Base-by-base conservation (phyloP, 2,888 invertebrate genomes). In the Drepanosiphum platanoidis region DNA sequence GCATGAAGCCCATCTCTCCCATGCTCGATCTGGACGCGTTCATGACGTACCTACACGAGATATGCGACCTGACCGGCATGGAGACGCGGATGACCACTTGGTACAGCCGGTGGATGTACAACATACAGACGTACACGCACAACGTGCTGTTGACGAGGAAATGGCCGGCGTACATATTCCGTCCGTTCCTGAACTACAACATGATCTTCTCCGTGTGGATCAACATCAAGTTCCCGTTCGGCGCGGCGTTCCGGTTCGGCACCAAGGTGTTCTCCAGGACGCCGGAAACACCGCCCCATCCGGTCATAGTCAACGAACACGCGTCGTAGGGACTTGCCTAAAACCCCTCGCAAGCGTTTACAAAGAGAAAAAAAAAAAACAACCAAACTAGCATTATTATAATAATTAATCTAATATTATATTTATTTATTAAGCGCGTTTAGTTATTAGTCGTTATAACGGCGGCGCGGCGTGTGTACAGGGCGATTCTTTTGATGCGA, bases 1-100 rank as follows among this genome's bases (percentile, higher is more conserved):
- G 95, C 0, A 90, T 95, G 89, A 94, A 93, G 93, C 92, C 91
- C 5, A 90, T 94, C 70, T 93, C 93, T 89, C 94, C 94, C 0
- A 89, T 91, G 58, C 90, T 94, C 0, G 90, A 94, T 9, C 91
- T 92, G 0, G 89, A 91, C 9, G 91, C 92, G 0, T 92, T 92
- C 88, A 88, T 93, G 22, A 92, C 91, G 88, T 92, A 91, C 88
- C 92, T 92, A 9, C 90, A 91, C 86, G 89, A 92, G 42, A 87
- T 94, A 79, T 91, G 92, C 0, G 91, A 91, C 34, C 91, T 93
- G 1, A 91, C 68, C 34, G 34, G 1, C n/a, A 4, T 91, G 8
- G 92, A 88, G 88, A 88, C 88, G 1, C 84, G 88, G 27, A 86
- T 87, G 5, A 87, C 89, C 87, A 87, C 89, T 11, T 58, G 87